Percentiles rank a stretch among this genome's conserved stretches.
Conservation (phyloP, 1,140 invertebrate genomes). For the Drosophila ambigua region DNA sequence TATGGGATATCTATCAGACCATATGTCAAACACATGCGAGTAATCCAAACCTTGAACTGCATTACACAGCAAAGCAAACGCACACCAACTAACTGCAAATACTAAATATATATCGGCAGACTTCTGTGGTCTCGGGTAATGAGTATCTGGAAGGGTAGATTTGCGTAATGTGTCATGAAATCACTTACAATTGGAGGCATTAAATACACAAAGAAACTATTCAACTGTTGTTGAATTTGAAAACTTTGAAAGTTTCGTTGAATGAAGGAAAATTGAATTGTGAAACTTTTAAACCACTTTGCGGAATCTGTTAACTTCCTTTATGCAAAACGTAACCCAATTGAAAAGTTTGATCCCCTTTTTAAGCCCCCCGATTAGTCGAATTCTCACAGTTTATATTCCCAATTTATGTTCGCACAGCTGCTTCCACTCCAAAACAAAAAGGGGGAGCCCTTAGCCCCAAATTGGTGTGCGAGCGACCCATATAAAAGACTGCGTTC, state of each 20-base stretch:
- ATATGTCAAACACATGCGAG: slow-evolving; percentile 43
- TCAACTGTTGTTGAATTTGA: too few species aligned
- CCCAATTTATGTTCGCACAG: background rate
- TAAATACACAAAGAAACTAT: background rate
- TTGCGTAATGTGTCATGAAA: background rate
- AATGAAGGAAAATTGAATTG: too few species aligned
- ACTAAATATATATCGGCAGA: slow-evolving; percentile 2
- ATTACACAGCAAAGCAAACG: slow-evolving; percentile 8
- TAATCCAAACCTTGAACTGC: slow-evolving; percentile 55
- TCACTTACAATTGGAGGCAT: slow-evolving; percentile 16
- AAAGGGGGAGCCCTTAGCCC: slow-evolving; percentile 2
- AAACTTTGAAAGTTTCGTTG: too few species aligned
- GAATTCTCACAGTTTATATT: slow-evolving; percentile 8
- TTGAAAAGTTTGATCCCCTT: too few species aligned
- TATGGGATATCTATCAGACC: slow-evolving; percentile 15
- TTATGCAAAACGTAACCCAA: too few species aligned
- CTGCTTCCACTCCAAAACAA: slow-evolving; percentile 24
- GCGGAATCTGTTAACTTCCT: too few species aligned
- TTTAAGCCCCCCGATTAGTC: background rate
- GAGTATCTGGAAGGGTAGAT: background rate
- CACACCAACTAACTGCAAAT: background rate
- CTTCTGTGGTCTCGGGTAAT: slow-evolving; percentile 3
- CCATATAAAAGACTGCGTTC: slow-evolving; percentile 31
- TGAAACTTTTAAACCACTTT: too few species aligned
- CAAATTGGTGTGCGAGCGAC: slow-evolving; percentile 39